Conservation (phyloP, 2,888 invertebrate species). For the Tanypteryx hageni region DNA sequence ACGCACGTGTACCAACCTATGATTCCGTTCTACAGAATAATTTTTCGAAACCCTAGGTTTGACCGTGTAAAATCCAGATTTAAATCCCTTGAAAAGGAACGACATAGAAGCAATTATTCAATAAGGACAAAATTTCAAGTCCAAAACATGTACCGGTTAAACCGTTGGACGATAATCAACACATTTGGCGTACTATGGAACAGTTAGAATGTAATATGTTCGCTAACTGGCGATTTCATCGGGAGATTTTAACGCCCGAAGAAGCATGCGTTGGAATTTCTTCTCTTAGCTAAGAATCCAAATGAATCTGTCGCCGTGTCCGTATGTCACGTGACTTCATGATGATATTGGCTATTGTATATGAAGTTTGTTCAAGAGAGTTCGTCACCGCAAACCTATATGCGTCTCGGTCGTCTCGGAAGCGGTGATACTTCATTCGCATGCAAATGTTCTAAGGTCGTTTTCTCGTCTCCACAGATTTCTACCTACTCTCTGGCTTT, state of each 20-base stretch:
- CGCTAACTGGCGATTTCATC: neutral
- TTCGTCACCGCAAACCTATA: neutral
- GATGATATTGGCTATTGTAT: neutral
- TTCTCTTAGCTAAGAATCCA: neutral
- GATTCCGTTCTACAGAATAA: neutral
- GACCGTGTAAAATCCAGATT: neutral
- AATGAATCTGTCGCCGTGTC: neutral
- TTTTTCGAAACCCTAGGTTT: neutral
- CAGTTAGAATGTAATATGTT: neutral
- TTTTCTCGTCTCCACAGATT: neutral
- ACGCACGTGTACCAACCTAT: neutral
- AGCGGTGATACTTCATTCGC: neutral
- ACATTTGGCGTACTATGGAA: neutral
- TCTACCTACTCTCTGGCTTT: neutral
- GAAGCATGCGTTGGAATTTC: conserved; percentile 7
- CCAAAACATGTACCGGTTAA: neutral
- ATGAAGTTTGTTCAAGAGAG: neutral
- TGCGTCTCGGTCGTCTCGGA: neutral
- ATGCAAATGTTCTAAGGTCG: neutral
- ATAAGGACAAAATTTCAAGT: neutral
- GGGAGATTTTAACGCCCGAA: conserved; percentile 11
- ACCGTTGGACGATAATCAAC: neutral
- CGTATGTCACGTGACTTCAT: neutral
- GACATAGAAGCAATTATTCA: neutral
- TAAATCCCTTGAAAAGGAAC: neutral